Evolutionary conservation across 2,797 vertebrate species (phyloP).

Genomic region (Apogon talboti): DNA sequence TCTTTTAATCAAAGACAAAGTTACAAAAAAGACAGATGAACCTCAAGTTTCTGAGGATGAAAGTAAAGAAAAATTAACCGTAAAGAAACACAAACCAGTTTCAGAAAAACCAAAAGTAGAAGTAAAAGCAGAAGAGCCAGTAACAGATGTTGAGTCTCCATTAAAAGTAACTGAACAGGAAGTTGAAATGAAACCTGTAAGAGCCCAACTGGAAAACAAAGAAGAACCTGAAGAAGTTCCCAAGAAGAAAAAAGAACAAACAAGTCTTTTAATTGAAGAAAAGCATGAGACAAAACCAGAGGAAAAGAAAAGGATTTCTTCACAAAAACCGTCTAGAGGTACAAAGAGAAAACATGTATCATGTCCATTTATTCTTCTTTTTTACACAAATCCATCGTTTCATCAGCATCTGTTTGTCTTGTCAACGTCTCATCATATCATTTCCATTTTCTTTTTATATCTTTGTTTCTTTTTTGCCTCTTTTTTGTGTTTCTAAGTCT

Average conservation of each 20-base stretch:
- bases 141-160: slow-evolving; percentile 42
- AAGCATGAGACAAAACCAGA: slow-evolving; percentile 14
- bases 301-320: slow-evolving; percentile 35
- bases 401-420: slow-evolving; percentile 3
- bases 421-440: slow-evolving; percentile 3
- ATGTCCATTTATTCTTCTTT: slow-evolving; percentile 20
- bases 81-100: neutral
- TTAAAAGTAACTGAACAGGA: neutral
- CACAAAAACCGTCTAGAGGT: slow-evolving; percentile 61
- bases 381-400: slow-evolving; percentile 3
- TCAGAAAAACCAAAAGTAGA: slow-evolving; percentile 9
- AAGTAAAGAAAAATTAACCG: too few relatives aligned
- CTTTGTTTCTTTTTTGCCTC: neutral
- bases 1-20: neutral
- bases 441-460: neutral
- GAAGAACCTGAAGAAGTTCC: neutral
- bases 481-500: slow-evolving; percentile 25
- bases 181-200: neutral
- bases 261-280: neutral
- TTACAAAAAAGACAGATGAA: slow-evolving; percentile 4
- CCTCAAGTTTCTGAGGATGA: too few relatives aligned
- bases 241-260: slow-evolving; percentile 31
- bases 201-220: slow-evolving; percentile 8
- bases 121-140: slow-evolving; percentile 33
- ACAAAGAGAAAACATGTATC: slow-evolving; percentile 46